Evolutionary conservation across 2,797 vertebrate genomes (phyloP).

Genomic region (Australoheros facetus): DNA sequence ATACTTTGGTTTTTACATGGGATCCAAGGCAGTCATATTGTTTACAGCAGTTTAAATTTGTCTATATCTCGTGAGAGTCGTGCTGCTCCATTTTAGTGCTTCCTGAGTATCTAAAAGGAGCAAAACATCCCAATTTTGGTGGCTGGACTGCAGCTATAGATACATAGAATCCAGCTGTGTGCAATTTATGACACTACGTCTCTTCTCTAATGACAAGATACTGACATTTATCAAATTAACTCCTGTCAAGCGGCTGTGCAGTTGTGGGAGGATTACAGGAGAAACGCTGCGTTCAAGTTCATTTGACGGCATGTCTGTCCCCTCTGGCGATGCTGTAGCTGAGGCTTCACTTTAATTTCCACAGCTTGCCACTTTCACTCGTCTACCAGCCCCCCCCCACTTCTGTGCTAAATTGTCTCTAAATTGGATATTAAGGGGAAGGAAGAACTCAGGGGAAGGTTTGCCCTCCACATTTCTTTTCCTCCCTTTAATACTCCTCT

Average conservation of each 20-base stretch:
- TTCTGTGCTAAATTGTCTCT: conserved; percentile 62
- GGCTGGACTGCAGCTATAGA: conserved; percentile 4
- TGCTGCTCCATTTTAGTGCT: background rate
- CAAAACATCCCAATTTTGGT: background rate
- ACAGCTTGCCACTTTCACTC: conserved; percentile 56
- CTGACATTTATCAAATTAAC: conserved; percentile 69
- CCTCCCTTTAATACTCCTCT: conserved; percentile 19
- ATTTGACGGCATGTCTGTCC: conserved; percentile 55
- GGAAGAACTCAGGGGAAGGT: conserved; percentile 36
- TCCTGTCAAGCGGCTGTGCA: conserved; percentile 45
- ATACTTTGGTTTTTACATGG: background rate
- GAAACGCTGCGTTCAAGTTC: conserved; percentile 45
- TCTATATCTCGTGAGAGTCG: background rate
- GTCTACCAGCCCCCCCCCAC: conserved; percentile 47
- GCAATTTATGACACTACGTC: conserved; percentile 15
- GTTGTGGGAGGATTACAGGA: conserved; percentile 50
- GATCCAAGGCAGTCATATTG: background rate
- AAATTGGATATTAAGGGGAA: conserved; percentile 73
- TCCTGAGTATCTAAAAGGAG: background rate
- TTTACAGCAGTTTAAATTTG: background rate
- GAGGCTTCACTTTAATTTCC: conserved; percentile 69
- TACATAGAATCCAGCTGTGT: conserved; percentile 19
- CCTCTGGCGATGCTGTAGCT: conserved; percentile 44
- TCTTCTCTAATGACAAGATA: conserved; percentile 45
- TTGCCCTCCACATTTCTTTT: conserved; percentile 31